A percentile compares a stretch with the other conserved stretches of the same genome.
Evolutionary conservation across 1,140 invertebrate species (phyloP).

Genomic region (Eriocheir sinensis): DNA sequence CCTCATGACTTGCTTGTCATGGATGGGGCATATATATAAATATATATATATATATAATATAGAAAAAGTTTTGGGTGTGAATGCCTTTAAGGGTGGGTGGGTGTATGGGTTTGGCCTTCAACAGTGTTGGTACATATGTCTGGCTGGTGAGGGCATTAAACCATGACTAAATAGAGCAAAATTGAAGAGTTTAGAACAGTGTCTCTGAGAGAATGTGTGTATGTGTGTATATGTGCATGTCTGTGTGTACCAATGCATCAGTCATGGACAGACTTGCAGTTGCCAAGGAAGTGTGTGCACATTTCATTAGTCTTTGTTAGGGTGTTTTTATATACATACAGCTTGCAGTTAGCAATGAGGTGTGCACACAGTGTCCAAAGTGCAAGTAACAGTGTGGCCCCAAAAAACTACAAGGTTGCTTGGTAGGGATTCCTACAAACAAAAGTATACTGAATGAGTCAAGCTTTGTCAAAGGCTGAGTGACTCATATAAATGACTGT

Average conservation of each 20-base stretch:
- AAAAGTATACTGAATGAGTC: neutral
- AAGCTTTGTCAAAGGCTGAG: neutral
- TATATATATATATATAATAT: neutral
- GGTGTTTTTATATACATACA: neutral
- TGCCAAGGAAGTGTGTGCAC: neutral
- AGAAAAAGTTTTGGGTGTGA: neutral
- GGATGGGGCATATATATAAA: neutral
- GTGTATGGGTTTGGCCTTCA: neutral
- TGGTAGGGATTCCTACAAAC: neutral
- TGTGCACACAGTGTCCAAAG: neutral
- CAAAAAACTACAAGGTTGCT: neutral
- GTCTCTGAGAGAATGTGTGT: neutral
- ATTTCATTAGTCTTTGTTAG: neutral
- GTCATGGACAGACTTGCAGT: slow-evolving; percentile 3
- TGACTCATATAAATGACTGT: neutral
- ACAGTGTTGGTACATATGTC: neutral
- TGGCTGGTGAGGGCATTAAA: neutral
- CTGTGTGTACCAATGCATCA: neutral
- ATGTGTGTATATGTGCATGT: slow-evolving; percentile 26
- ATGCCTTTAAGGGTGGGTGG: neutral
- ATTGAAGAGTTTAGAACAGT: neutral
- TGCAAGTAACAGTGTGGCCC: neutral
- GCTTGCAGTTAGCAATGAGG: neutral
- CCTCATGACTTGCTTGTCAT: neutral
- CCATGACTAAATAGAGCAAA: neutral